Evolutionary conservation across 2,888 invertebrate genomes (phyloP), one percentile per base, ranked within the genome.

Genomic region (Tetragonula carbonaria): DNA sequence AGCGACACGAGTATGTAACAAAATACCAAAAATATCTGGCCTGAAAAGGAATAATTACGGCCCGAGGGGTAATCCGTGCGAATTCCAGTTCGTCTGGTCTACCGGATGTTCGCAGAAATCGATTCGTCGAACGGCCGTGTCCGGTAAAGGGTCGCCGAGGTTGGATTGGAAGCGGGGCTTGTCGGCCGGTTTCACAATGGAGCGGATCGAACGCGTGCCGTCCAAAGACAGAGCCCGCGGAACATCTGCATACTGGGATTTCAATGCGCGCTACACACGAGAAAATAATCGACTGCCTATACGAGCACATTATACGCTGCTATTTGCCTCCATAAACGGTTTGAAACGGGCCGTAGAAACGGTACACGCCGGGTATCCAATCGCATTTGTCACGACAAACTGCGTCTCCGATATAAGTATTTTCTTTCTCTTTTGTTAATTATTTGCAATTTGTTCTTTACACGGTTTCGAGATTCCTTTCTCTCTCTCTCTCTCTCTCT

Each of bases 181-280:
- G 87, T 80, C 86, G 88, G 78, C 50, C 66, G 82, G 45, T 82
- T 84, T 87, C 88, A 88, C 86, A 90, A 84, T 84, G 87, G 81
- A 89, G 86, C 85, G 82, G 75, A 85, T 82, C 82, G 87, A 88
- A 88, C 88, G 89, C 88, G 89, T 88, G 89, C 89, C 88, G 76
- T 75, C 78, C 80, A 77, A 66, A 76, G 80, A 81, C 89, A 83
- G 75, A 80, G 74, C 77, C 80, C 77, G 78, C 66, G 77, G 78
- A 78, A 85, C 89, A 78, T 87, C 81, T 82, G 73, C 81, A 87
- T 68, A 74, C 65, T 53, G 62, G 74, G 79, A 89, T 81, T 87
- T 73, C 74, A 75, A 80, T 84, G 66, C 77, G 70, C 82, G 77
- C 66, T 70, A 74, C 68, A 79, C 83, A 78, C 38, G 73, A 62